Evolutionary conservation across 1,140 invertebrate genomes (phyloP).

Genomic region (Andrena cerasifolii): DNA sequence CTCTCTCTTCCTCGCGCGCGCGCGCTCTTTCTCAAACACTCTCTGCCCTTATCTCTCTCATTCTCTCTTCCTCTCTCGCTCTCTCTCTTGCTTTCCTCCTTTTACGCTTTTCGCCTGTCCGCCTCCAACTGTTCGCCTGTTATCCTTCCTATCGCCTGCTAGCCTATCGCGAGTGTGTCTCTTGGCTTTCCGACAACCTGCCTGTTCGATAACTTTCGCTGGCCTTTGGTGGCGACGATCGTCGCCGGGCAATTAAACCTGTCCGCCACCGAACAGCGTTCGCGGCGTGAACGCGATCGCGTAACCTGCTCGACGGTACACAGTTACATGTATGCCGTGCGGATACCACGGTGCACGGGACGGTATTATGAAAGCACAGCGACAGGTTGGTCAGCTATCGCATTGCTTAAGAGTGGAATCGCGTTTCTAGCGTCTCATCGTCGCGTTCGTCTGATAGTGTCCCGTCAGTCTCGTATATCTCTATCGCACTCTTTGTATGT

Average conservation of each 20-base stretch:
- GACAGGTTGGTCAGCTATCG: neutral
- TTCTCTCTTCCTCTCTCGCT: conserved; percentile 37
- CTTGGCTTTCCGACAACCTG: neutral
- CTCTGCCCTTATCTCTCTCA: neutral
- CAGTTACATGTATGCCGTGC: too few relatives aligned
- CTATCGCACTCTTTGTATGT: conserved; percentile 33
- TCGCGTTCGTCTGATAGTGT: conserved; percentile 35
- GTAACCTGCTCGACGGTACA: too few relatives aligned
- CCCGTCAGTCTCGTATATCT: conserved; percentile 15
- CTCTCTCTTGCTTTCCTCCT: conserved; percentile 6
- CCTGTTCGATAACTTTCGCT: neutral
- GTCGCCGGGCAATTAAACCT: neutral
- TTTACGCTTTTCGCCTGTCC: neutral
- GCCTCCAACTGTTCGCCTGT: neutral
- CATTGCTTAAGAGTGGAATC: neutral
- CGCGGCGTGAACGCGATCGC: too few relatives aligned
- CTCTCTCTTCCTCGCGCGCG: neutral
- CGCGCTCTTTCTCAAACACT: neutral
- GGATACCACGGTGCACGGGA: neutral
- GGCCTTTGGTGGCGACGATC: neutral
- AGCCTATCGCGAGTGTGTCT: neutral
- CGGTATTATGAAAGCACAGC: neutral
- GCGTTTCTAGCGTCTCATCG: neutral
- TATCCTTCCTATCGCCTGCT: too few relatives aligned
- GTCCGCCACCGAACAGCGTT: neutral